phyloP scores from a whole-genome alignment of 2,888 invertebrate species.

The Ischnus inquisitorius region DNA sequence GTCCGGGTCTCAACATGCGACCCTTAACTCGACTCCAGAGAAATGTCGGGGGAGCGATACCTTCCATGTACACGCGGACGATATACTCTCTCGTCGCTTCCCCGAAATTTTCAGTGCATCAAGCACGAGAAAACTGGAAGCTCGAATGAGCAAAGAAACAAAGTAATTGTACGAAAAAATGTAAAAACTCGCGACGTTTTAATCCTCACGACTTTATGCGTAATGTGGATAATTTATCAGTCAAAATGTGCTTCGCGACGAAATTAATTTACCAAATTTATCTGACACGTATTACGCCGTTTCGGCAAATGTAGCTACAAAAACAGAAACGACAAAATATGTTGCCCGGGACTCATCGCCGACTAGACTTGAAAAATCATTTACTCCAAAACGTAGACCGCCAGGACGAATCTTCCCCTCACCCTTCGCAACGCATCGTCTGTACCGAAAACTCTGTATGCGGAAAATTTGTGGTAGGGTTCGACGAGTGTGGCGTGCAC shows the following conservation, averaged over 20 bases:
- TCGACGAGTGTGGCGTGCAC: neutral
- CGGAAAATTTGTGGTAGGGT: neutral
- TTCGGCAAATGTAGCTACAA: too few relatives aligned
- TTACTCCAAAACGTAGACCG: too few relatives aligned
- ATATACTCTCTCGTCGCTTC: conserved; percentile 5
- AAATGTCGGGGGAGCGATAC: conserved; percentile 71
- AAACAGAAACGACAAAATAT: too few relatives aligned
- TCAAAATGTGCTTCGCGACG: too few relatives aligned
- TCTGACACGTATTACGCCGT: too few relatives aligned
- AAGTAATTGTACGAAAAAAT: neutral
- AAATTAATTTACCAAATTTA: too few relatives aligned
- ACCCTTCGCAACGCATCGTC: too few relatives aligned
- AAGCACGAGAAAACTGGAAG: neutral
- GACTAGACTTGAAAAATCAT: too few relatives aligned
- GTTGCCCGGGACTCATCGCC: too few relatives aligned
- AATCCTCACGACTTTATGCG: neutral
- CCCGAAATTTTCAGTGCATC: neutral
- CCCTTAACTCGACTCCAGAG: conserved; percentile 74
- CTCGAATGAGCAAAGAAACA: too few relatives aligned
- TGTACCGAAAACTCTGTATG: neutral
- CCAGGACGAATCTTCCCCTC: too few relatives aligned
- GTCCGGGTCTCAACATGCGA: conserved; percentile 81
- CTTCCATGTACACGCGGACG: conserved; percentile 29
- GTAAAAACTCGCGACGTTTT: neutral
- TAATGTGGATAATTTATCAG: too few relatives aligned